Percentiles rank a stretch among this genome's conserved stretches.
phyloP scores from a whole-genome alignment of 1,140 invertebrate species.

The Drosophila auraria region DNA sequence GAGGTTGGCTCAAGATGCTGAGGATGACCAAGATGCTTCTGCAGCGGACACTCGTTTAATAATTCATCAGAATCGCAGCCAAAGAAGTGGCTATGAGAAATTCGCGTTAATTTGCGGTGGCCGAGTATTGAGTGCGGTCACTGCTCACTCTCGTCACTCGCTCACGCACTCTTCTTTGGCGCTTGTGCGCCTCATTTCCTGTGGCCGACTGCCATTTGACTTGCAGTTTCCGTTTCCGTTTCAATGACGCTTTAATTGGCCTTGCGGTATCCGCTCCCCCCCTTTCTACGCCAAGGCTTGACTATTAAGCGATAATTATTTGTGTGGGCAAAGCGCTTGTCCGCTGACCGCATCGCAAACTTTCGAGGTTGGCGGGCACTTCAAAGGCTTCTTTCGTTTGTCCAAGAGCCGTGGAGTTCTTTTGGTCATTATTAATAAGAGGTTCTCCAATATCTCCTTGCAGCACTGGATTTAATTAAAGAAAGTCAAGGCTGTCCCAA shows the following conservation, averaged over 20 bases:
- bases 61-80: conserved; percentile 61
- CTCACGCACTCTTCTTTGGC: conserved; percentile 22
- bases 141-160: conserved; percentile 15
- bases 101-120: conserved; percentile 74
- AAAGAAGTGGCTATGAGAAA: conserved; percentile 18
- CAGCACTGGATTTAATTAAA: conserved; percentile 5
- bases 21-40: conserved; percentile 24
- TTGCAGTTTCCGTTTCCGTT: conserved; percentile 82
- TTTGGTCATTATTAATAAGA: conserved; percentile 20
- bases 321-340: conserved; percentile 45
- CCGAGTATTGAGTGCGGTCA: conserved; percentile 36
- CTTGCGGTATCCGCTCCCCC: conserved; percentile 65
- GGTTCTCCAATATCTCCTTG: not conserved
- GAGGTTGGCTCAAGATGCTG: conserved; percentile 15
- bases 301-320: conserved; percentile 71
- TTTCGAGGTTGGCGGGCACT: conserved; percentile 39
- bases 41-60: conserved; percentile 61
- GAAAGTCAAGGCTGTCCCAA: conserved; percentile 3
- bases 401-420: conserved; percentile 11
- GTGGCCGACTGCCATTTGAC: conserved; percentile 77
- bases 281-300: conserved; percentile 26
- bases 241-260: conserved; percentile 82
- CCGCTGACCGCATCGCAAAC: conserved; percentile 57
- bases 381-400: conserved; percentile 25
- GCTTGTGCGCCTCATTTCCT: conserved; percentile 78